Evolutionary conservation across 30 jellyfish, hydroid and myxozoan species (phyloP).

Genomic region (Phacellophora camtschatica): DNA sequence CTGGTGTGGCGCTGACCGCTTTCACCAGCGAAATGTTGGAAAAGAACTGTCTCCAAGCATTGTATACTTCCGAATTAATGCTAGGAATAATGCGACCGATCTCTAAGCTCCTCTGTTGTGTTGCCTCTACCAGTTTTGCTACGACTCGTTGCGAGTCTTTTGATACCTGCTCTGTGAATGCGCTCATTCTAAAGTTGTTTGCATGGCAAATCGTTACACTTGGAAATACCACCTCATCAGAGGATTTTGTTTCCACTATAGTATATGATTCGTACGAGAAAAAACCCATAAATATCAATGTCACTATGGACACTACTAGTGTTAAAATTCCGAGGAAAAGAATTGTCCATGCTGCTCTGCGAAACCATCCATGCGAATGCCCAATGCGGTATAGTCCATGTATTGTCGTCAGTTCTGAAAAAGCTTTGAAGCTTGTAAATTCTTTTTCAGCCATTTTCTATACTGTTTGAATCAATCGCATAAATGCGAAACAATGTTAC

Average conservation of each 20-base stretch:
- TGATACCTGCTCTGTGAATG: neutral
- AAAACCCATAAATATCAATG: neutral
- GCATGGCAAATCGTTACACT: conserved; percentile 51
- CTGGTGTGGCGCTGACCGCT: conserved; percentile 6
- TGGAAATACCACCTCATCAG: neutral
- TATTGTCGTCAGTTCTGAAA: conserved; percentile 29
- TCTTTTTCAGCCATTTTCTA: neutral
- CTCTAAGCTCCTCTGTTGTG: neutral
- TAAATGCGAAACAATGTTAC: too few species aligned
- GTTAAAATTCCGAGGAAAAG: neutral
- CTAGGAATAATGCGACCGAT: neutral
- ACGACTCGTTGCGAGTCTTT: neutral
- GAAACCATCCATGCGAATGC: conserved; percentile 18
- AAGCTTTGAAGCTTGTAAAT: neutral
- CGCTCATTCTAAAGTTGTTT: conserved; percentile 21
- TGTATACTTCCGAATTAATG: neutral
- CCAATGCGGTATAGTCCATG: conserved; percentile 45
- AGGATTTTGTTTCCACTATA: conserved; percentile 12
- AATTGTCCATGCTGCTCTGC: conserved; percentile 19
- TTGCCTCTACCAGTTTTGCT: neutral
- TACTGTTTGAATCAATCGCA: too few species aligned
- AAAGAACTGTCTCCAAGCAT: neutral
- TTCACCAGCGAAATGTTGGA: conserved; percentile 7
- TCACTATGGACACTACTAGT: neutral
- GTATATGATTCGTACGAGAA: neutral